Evolutionary conservation across 2,888 invertebrate species (phyloP).

Genomic region (Caenorhabditis sp.): DNA sequence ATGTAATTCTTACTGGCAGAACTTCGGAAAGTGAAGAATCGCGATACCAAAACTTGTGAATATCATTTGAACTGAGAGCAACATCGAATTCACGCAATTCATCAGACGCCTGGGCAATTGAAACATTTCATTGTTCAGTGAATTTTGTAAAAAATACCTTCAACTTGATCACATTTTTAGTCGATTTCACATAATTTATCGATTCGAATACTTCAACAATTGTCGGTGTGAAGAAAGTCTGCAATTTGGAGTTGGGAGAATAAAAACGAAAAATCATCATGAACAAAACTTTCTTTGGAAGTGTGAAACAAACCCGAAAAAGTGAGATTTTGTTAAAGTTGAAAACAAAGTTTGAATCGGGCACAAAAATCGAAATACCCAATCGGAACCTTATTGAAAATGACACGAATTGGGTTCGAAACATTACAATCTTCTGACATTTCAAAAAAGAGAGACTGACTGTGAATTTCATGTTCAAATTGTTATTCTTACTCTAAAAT

Average conservation of each 20-base stretch:
- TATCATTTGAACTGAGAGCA: neutral
- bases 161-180: conserved; percentile 18
- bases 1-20: neutral
- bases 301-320: too few species aligned
- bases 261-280: too few species aligned
- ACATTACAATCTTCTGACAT: too few species aligned
- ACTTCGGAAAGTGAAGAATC: neutral
- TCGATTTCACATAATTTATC: conserved; percentile 14
- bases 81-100: neutral
- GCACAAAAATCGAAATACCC: too few species aligned
- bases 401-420: too few species aligned
- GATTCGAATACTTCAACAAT: conserved; percentile 10
- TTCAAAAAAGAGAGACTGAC: too few species aligned
- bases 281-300: neutral
- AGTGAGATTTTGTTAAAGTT: neutral
- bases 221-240: conserved; percentile 19
- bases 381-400: too few species aligned
- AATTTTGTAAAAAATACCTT: conserved; percentile 5
- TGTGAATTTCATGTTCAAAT: too few species aligned
- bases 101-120: neutral
- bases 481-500: neutral
- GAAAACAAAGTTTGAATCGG: too few species aligned
- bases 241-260: conserved; percentile 11
- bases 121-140: too few species aligned
- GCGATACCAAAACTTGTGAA: neutral